phyloP scores from a whole-genome alignment of 2,797 vertebrate species.

The Psittacula echo region DNA sequence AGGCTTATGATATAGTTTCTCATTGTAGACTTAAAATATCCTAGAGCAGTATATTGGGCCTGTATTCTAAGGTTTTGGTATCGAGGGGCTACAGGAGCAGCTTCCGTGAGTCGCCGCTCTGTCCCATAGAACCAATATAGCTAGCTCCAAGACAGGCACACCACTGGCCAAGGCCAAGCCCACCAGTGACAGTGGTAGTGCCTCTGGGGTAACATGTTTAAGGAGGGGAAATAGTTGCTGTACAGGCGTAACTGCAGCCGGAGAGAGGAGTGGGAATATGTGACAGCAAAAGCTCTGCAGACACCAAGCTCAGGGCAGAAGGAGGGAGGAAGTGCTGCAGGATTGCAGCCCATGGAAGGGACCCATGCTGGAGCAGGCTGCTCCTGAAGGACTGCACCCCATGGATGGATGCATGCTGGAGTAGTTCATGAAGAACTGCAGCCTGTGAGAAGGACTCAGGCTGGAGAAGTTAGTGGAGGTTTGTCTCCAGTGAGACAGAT shows the following conservation, averaged over 20 bases:
- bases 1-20: background rate
- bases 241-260: background rate
- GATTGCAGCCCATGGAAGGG: background rate
- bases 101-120: background rate
- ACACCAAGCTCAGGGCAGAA: rapidly evolving
- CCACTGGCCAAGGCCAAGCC: background rate
- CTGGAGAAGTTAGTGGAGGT: background rate
- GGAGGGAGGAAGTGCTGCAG: background rate
- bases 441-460: background rate
- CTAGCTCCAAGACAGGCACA: too few species aligned
- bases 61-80: rapidly evolving
- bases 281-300: background rate
- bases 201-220: background rate
- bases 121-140: background rate
- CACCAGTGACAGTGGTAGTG: background rate
- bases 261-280: background rate
- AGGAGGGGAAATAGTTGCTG: background rate
- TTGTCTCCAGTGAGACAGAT: background rate
- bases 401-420: background rate
- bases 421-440: background rate
- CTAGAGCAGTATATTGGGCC: rapidly evolving
- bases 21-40: background rate
- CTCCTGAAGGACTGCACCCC: background rate
- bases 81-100: rapidly evolving
- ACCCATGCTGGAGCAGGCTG: background rate